A percentile compares a stretch with the other conserved stretches of the same genome.
Conservation (phyloP, 2,113 vertebrate genomes). For the Daboia siamensis region DNA sequence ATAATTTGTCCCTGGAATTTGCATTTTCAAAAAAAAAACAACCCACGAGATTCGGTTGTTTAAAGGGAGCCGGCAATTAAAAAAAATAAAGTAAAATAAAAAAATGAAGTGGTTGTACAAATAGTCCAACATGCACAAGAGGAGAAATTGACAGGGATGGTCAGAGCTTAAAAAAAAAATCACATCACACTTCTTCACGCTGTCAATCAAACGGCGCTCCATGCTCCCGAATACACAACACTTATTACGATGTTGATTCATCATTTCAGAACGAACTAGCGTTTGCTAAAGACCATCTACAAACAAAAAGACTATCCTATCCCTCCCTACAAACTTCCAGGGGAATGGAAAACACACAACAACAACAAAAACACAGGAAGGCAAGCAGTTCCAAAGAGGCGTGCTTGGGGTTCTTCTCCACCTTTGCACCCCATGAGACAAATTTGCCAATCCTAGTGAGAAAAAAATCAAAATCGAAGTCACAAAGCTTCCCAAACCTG, state of each 20-base stretch:
- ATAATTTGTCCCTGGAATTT: background rate
- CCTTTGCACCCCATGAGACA: background rate
- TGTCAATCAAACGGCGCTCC: background rate
- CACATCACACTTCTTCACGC: background rate
- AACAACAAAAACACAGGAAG: background rate
- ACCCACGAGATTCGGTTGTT: too few relatives aligned
- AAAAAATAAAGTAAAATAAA: background rate
- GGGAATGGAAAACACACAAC: too few relatives aligned
- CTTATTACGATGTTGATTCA: background rate
- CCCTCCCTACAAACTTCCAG: background rate
- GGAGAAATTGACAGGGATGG: too few relatives aligned
- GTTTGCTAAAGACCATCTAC: background rate
- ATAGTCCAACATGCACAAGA: background rate
- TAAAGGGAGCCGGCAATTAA: background rate
- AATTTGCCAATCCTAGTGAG: background rate
- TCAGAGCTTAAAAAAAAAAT: background rate
- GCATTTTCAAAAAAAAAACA: background rate
- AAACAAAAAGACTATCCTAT: background rate
- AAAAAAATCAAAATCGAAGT: background rate
- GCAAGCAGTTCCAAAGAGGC: background rate
- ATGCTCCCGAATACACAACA: background rate
- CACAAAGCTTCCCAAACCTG: background rate
- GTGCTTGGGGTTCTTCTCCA: background rate
- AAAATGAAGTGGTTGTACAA: background rate
- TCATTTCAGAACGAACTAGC: background rate